phyloP scores from a whole-genome alignment of 2,888 invertebrate genomes.

The Spisula solida region DNA sequence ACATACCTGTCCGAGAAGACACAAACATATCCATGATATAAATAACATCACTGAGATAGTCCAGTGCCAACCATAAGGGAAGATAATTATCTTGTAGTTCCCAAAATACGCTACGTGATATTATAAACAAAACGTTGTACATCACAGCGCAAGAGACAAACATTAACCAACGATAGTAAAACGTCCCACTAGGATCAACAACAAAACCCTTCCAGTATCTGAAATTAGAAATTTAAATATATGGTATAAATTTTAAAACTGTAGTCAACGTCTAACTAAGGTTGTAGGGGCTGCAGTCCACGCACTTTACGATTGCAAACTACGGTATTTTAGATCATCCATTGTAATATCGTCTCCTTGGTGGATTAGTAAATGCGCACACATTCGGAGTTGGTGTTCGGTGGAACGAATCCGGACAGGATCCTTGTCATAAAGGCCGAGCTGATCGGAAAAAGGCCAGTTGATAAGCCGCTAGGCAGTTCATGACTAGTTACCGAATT shows the following conservation, averaged over 20 bases:
- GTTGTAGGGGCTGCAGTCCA: too few species aligned
- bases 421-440: too few species aligned
- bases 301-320: too few species aligned
- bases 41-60: conserved; percentile 95
- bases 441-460: too few species aligned
- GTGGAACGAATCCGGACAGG: too few species aligned
- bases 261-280: too few species aligned
- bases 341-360: too few species aligned
- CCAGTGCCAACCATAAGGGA: conserved; percentile 94
- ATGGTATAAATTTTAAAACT: neutral
- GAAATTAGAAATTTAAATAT: conserved; percentile 52
- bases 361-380: too few species aligned
- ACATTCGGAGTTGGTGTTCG: too few species aligned
- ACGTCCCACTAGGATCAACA: conserved; percentile 93
- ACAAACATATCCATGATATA: conserved; percentile 95
- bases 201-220: conserved; percentile 87
- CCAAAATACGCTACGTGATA: conserved; percentile 97
- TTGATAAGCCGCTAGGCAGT: too few species aligned
- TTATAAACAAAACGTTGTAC: conserved; percentile 96
- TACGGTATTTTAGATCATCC: too few species aligned
- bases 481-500: too few species aligned
- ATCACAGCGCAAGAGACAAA: conserved; percentile 95
- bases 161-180: conserved; percentile 96
- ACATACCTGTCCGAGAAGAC: conserved; percentile 95
- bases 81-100: conserved; percentile 93